Conservation (phyloP, 2,113 vertebrate genomes). For the Datnioides undecimradiatus region DNA sequence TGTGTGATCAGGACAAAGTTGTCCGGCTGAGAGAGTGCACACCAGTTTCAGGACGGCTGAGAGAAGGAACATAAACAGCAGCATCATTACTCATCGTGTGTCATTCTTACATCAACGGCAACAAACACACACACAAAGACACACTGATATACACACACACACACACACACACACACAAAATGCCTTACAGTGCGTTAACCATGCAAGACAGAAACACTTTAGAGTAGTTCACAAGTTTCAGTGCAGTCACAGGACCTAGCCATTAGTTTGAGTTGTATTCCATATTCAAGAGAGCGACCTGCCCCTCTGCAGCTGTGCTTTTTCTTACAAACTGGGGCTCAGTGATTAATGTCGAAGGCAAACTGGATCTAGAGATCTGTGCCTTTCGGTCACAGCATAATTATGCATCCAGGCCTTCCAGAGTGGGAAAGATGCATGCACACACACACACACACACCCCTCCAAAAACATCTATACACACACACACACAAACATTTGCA, state of each 20-base stretch:
- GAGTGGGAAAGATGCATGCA: constrained; percentile 42
- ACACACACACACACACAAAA: constrained; percentile 52
- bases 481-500: constrained; percentile 8
- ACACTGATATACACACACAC: constrained; percentile 30
- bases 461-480: constrained; percentile 9
- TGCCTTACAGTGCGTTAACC: constrained; percentile 74
- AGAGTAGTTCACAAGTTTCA: constrained; percentile 44
- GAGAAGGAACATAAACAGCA: constrained; percentile 56
- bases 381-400: constrained; percentile 57
- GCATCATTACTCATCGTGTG: constrained; percentile 51
- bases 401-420: constrained; percentile 52
- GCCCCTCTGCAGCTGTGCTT: constrained; percentile 22
- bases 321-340: constrained; percentile 41
- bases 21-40: not conserved
- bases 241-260: constrained; percentile 69
- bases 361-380: constrained; percentile 59
- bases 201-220: constrained; percentile 51
- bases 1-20: constrained; percentile 5
- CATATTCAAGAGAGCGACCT: constrained; percentile 14
- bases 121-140: constrained; percentile 6
- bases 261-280: constrained; percentile 56
- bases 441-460: constrained; percentile 30
- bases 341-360: constrained; percentile 38
- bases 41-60: not conserved
- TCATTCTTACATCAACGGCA: constrained; percentile 35